phyloP scores from a whole-genome alignment of 2,888 invertebrate genomes.

The Zaprionus obscuricornis region DNA sequence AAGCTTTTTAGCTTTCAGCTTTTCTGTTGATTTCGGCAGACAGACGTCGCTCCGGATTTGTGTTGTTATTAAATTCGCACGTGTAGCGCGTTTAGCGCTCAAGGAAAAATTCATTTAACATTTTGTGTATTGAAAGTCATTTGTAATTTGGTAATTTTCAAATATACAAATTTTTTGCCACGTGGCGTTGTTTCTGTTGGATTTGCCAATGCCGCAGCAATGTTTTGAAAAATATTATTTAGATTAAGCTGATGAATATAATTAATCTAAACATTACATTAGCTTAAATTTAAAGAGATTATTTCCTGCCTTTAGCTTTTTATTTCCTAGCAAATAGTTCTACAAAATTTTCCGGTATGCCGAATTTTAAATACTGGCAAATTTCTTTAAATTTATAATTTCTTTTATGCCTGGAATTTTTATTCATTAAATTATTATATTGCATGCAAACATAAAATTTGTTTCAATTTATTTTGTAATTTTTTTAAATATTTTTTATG shows the following conservation, averaged over 20 bases:
- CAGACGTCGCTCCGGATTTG: constrained; percentile 11
- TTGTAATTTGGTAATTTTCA: constrained; percentile 16
- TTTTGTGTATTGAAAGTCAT: constrained; percentile 2
- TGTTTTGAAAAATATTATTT: not conserved
- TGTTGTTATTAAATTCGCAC: constrained; percentile 33
- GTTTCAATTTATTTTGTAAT: no score
- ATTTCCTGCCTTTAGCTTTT: no score
- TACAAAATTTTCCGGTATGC: no score
- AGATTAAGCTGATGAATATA: not conserved
- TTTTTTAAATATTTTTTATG: no score
- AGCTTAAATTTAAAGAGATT: no score
- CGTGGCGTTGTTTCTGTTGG: constrained; percentile 12
- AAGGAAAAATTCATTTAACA: constrained; percentile 26
- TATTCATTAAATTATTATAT: no score
- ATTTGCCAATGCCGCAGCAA: not conserved
- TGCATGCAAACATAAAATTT: no score
- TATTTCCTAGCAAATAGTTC: no score
- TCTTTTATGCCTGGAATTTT: no score
- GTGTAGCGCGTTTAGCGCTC: constrained; percentile 35
- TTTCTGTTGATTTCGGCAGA: constrained; percentile 14
- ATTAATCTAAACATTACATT: no score
- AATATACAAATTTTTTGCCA: constrained; percentile 9
- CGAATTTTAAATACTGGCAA: no score
- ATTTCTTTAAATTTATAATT: no score
- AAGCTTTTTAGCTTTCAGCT: constrained; percentile 47